These are phyloP conservation scores for Ommatoiulus sabulosus DNA, from an alignment of 2,888 invertebrate species.

Conservation along the genomic window DNA sequence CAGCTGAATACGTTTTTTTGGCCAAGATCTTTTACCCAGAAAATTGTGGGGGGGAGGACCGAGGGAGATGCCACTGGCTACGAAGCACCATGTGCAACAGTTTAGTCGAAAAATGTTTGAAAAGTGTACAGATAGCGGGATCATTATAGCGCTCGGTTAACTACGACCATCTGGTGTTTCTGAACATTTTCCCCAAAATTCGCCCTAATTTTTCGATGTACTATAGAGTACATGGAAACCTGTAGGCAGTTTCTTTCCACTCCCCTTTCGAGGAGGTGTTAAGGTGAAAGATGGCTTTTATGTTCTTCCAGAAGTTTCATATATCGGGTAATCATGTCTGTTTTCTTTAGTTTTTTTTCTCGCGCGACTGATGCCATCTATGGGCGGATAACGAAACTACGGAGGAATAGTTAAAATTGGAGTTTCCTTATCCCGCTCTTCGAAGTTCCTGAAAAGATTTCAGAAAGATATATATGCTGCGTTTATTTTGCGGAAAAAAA, in stretches of 20 bases:
- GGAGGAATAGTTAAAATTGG: background rate
- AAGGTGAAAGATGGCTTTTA: conserved; percentile 16
- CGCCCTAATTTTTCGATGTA: background rate
- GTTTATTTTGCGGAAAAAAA: no score
- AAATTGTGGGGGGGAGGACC: background rate
- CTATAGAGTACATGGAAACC: background rate
- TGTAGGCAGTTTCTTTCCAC: background rate
- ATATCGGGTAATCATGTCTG: background rate
- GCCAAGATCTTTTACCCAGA: background rate
- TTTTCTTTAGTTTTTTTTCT: background rate
- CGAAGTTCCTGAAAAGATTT: no score
- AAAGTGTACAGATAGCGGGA: background rate
- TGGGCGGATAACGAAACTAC: background rate
- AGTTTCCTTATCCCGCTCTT: no score
- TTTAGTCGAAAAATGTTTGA: conserved; percentile 44
- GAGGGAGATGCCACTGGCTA: background rate
- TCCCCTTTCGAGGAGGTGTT: background rate
- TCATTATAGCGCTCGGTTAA: conserved; percentile 20
- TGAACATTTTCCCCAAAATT: background rate
- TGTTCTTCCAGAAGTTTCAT: background rate
- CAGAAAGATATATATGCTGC: no score
- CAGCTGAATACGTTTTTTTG: conserved; percentile 9
- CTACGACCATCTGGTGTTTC: background rate
- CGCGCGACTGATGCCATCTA: background rate
- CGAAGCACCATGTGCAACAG: conserved; percentile 38